A percentile compares a stretch with the other conserved stretches of the same genome.
These are phyloP conservation scores for Aix galericulata DNA, from an alignment of 2,113 vertebrate genomes.

Conservation along the genomic window DNA sequence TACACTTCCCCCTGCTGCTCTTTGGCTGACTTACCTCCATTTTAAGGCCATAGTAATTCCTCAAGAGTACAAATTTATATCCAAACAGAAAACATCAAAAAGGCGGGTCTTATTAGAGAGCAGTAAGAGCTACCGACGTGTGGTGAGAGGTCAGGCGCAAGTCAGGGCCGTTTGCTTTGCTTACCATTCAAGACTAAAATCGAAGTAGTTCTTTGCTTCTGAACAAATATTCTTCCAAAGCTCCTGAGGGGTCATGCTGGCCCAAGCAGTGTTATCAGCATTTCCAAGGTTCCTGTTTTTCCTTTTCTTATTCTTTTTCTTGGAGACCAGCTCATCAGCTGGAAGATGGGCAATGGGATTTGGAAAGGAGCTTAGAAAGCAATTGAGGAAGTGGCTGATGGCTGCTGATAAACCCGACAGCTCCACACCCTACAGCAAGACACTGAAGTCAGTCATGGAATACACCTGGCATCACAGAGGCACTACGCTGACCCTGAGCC, in stretches of 20 bases:
- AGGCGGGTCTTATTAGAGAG: background rate
- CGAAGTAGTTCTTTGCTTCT: conserved; percentile 92
- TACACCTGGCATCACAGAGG: background rate
- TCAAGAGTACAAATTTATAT: background rate
- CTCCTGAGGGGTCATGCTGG: conserved; percentile 91
- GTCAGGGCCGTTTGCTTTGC: background rate
- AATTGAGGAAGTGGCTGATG: conserved; percentile 98
- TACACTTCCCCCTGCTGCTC: background rate
- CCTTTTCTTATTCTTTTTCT: conserved; percentile 92
- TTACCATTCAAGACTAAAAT: conserved; percentile 90
- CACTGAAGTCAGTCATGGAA: background rate
- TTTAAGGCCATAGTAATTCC: background rate
- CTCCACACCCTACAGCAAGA: conserved; percentile 87
- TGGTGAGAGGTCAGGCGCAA: background rate
- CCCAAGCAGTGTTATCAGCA: conserved; percentile 94
- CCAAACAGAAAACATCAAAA: background rate
- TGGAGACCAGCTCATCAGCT: conserved; percentile 92
- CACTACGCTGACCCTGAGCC: background rate
- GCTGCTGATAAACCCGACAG: conserved; percentile 94
- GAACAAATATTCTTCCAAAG: conserved; percentile 94
- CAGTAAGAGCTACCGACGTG: background rate
- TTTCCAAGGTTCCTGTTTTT: conserved; percentile 89
- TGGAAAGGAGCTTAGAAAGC: conserved; percentile 95
- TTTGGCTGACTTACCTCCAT: background rate
- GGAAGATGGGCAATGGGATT: conserved; percentile 94